These are phyloP conservation scores for Diabrotica virgifera DNA, from an alignment of 1,140 invertebrate genomes.

Conservation along the genomic window DNA sequence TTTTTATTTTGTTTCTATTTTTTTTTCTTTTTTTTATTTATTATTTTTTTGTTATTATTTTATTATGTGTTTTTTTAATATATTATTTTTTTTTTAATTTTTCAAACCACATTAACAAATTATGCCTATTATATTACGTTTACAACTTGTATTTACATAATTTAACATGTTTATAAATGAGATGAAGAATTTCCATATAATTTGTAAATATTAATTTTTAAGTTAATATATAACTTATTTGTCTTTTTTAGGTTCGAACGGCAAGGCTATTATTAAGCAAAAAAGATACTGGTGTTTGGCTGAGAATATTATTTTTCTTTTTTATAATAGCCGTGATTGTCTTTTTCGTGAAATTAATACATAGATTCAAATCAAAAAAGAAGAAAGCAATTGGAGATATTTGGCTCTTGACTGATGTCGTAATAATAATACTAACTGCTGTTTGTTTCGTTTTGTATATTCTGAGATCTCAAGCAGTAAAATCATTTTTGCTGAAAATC, in stretches of 20 bases:
- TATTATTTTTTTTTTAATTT: no score
- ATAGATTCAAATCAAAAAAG: not conserved
- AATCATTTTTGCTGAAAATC: constrained; percentile 20
- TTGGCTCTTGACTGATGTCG: constrained; percentile 22
- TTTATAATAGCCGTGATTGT: constrained; percentile 2
- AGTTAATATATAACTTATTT: not conserved
- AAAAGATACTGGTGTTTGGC: constrained; percentile 10
- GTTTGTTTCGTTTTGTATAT: constrained; percentile 18
- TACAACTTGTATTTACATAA: no score
- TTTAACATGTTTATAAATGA: no score
- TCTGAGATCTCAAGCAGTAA: constrained; percentile 14
- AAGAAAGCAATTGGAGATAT: constrained; percentile 11
- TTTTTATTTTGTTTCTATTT: no score
- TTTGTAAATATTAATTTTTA: no score
- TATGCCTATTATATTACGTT: no score
- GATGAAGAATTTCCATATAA: no score
- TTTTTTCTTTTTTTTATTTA: no score
- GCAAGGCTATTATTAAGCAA: constrained; percentile 18
- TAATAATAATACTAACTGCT: constrained; percentile 26
- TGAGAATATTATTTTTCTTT: constrained; percentile 4
- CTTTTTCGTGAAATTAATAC: not conserved
- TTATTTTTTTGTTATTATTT: no score
- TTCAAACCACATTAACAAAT: no score
- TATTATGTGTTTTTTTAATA: no score
- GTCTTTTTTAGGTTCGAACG: constrained; percentile 14